Evolutionary conservation across 2,888 invertebrate species (phyloP).

Genomic region (Tetragnatha montana): DNA sequence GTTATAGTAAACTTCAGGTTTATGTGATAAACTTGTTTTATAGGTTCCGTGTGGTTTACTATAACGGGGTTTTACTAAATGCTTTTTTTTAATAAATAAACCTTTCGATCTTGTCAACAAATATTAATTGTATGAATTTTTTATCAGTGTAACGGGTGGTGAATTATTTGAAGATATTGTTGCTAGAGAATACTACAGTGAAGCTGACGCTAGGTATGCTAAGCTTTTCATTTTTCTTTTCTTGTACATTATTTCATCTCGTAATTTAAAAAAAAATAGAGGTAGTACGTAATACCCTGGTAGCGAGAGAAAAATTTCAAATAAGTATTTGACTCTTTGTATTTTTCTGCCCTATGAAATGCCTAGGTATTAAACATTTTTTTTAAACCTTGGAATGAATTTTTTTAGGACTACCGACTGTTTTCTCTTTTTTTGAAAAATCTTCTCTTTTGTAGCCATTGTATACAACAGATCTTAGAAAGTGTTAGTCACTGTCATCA

Average conservation of each 20-base stretch:
- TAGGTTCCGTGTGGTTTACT: too few species aligned
- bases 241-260: neutral
- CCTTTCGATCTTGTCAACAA: neutral
- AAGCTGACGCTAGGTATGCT: constrained; percentile 89
- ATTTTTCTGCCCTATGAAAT: neutral
- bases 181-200: constrained; percentile 99
- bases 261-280: neutral
- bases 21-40: too few species aligned
- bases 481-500: constrained; percentile 99
- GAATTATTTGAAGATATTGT: constrained; percentile 99
- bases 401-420: neutral
- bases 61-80: too few species aligned
- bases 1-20: too few species aligned
- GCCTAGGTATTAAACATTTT: neutral
- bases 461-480: constrained; percentile 99
- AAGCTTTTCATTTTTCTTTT: neutral
- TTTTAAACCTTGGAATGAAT: neutral
- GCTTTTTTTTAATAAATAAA: neutral
- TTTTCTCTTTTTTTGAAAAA: neutral
- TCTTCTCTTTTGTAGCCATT: constrained; percentile 82
- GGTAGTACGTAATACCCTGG: too few species aligned
- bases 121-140: neutral
- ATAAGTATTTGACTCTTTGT: neutral
- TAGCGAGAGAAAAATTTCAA: neutral
- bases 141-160: constrained; percentile 90